Conservation (phyloP, 2,797 vertebrate genomes). For the Furcifer pardalis region DNA sequence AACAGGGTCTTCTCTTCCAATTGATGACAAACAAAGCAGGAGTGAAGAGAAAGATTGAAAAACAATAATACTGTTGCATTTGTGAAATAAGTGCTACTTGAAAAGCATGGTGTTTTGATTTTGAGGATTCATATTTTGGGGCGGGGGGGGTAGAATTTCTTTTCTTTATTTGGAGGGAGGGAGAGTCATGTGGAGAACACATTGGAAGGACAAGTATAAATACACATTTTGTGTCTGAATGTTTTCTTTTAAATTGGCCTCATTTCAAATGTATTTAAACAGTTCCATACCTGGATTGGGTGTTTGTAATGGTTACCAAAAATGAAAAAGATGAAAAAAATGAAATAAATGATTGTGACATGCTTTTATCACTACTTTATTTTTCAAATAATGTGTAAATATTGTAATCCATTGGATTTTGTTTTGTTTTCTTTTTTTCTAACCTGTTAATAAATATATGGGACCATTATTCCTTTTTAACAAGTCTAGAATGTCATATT, state of each 20-base stretch:
- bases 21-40: conserved; percentile 68
- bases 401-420: conserved; percentile 99
- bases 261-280: conserved; percentile 80
- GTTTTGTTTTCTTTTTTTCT: conserved; percentile 81
- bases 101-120: conserved; percentile 81
- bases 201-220: conserved; percentile 74
- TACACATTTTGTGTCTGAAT: conserved; percentile 77
- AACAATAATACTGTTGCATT: conserved; percentile 62
- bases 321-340: conserved; percentile 66
- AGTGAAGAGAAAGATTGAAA: not conserved
- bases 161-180: conserved; percentile 65
- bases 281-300: conserved; percentile 81
- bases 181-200: conserved; percentile 69
- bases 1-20: conserved; percentile 76
- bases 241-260: conserved; percentile 79
- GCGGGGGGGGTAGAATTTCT: conserved; percentile 54
- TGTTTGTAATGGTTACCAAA: conserved; percentile 81
- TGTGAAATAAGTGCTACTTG: conserved; percentile 81
- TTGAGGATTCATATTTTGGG: conserved; percentile 74
- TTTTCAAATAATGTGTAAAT: conserved; percentile 99
- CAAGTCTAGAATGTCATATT: conserved; percentile 81
- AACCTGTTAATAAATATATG: conserved; percentile 99
- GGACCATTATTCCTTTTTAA: conserved; percentile 86
- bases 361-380: conserved; percentile 93
- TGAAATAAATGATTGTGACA: conserved; percentile 86